Base-by-base conservation (phyloP, 2,113 vertebrate genomes). In the Phaetusa simplex region DNA sequence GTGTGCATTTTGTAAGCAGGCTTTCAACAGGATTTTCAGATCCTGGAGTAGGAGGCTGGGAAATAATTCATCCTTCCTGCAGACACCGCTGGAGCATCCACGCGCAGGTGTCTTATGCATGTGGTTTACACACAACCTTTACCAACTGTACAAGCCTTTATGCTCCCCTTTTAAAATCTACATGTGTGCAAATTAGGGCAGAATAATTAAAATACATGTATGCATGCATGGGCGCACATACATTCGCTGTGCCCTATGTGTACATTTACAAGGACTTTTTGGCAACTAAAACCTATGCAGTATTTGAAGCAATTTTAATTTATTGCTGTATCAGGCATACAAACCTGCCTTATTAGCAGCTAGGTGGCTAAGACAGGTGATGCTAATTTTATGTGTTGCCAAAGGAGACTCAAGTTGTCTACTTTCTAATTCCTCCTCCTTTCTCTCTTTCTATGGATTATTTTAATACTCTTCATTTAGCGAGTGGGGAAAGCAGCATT, bases 401-500 rank as follows among this genome's bases (percentile, higher is more conserved):
- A 87, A 95, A 94, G 40, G 72, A 76, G 50, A n/a, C 20, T 94
- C 58, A 23, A 32, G 15, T 32, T 93, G 36, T 85, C 22, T 79
- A 10, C 12, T 70, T 93, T 87, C 36, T 79, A 86, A 8, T 82
- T 93, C 16, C 52, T 88, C 11, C 30, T 86, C 58, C 22, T 36
- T 93, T 87, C n/a, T 91, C 9, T 96, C 36, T 86, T 53, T 72
- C 38, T 61, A 3, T 82, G 72, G 55, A 52, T 94, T 95, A 67
- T 96, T 96, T 93, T 72, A 90, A 78, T 87, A 42, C 18, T 85
- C 58, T 90, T 88, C 58, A 49, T 88, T 95, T 93, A 69, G 79
- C 43, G 86, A 86, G 52, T 72, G 36, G 77, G 29, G 52, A 86
- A 94, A 90, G 79, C 42, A 88, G 53, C 50, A 53, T 92, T 89